These are phyloP conservation scores for Cottus gobio DNA, from an alignment of 2,113 vertebrate genomes.

Conservation along the genomic window DNA sequence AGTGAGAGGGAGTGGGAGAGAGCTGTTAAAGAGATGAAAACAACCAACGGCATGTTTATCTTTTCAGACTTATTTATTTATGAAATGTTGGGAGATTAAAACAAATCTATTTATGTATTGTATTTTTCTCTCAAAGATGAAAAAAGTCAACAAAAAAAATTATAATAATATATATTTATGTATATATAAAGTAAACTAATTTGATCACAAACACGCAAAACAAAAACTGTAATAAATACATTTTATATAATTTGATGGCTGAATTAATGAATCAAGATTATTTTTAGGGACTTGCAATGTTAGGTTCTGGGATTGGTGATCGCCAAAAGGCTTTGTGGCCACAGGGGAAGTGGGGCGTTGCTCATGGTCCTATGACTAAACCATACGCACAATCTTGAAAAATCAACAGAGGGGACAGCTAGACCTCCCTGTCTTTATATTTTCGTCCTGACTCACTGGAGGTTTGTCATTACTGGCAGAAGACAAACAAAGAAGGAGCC, in stretches of 20 bases:
- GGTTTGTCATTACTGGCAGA: conserved; percentile 14
- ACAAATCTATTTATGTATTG: neutral
- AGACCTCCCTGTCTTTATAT: conserved; percentile 41
- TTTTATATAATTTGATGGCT: neutral
- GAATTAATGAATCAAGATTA: neutral
- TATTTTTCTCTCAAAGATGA: neutral
- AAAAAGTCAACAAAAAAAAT: no score
- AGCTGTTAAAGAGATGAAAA: conserved; percentile 30
- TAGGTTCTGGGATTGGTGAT: conserved; percentile 26
- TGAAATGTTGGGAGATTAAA: neutral
- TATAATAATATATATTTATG: neutral
- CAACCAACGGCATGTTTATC: conserved; percentile 23
- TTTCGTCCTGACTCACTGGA: conserved; percentile 15
- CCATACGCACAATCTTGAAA: conserved; percentile 56
- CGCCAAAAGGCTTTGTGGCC: conserved; percentile 58
- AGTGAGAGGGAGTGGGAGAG: conserved; percentile 40
- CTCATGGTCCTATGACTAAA: conserved; percentile 40
- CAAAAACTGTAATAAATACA: neutral
- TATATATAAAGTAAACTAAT: neutral
- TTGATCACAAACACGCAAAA: neutral
- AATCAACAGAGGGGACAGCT: conserved; percentile 3
- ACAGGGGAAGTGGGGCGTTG: conserved; percentile 17
- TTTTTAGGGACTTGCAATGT: neutral
- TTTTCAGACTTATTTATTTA: neutral
- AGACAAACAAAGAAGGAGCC: conserved; percentile 20